A percentile compares a stretch with the other conserved stretches of the same genome.
These are phyloP conservation scores for Atta colombica DNA, from an alignment of 1,140 invertebrate species.

Conservation along the genomic window DNA sequence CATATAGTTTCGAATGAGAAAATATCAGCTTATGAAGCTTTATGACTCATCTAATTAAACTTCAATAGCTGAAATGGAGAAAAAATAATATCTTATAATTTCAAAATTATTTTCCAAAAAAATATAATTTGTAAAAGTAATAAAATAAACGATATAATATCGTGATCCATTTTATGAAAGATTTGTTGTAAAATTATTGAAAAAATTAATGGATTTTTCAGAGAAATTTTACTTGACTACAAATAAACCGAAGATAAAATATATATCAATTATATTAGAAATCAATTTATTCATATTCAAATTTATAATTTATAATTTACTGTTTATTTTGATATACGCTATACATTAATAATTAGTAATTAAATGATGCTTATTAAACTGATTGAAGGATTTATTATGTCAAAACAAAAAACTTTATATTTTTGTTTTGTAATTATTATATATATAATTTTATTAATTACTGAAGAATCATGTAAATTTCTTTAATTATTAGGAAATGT, in stretches of 20 bases:
- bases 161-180: not conserved
- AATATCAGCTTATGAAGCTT: constrained; percentile 4
- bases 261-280: not conserved
- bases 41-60: not conserved
- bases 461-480: not conserved
- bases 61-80: not conserved
- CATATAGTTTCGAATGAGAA: not conserved
- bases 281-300: not conserved
- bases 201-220: not conserved
- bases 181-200: not conserved
- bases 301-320: not conserved
- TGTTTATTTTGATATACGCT: not conserved
- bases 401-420: too few relatives aligned
- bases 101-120: not conserved
- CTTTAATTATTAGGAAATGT: not conserved
- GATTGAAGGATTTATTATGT: not conserved
- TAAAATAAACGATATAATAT: constrained; percentile 2
- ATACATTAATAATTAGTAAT: not conserved
- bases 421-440: not conserved
- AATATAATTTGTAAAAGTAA: not conserved
- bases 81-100: constrained; percentile 8
- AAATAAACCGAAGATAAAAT: not conserved
- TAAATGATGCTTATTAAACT: not conserved
- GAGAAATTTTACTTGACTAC: not conserved
- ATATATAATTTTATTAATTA: not conserved